Evolutionary conservation across 2,113 vertebrate genomes (phyloP), one percentile per base, ranked within the genome.

Genomic region (Ginglymostoma cirratum): DNA sequence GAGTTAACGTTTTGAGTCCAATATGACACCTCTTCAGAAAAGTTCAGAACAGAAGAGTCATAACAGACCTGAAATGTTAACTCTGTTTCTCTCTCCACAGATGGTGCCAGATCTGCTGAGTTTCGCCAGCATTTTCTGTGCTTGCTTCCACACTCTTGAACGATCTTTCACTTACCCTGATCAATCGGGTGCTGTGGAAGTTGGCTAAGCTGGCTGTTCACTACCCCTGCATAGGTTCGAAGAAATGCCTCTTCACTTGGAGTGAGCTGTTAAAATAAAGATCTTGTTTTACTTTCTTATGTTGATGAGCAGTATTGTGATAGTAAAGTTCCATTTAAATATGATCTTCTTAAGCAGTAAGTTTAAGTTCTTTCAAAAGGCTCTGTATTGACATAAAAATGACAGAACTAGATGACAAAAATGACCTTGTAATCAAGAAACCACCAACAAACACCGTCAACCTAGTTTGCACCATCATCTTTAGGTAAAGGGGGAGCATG

Each of bases 111-210:
- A 61, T 61, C 55, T 0, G 55, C 55, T 0, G 55, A 61, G 55
- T 10, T 61, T 61, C 55, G 12, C 8, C 55, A 61, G 55, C 55
- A 61, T 12, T 61, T 10, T 61, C 55, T 61, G 55, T 61, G 55
- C 55, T 61, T 3, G 8, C 30, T 17, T 38, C 65, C 55, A 72
- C 42, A 48, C 17, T 66, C 15, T 65, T n/a, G 3, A 48, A 19
- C 7, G 48, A 48, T 70, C 24, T 21, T 48, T 30, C 27, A 97
- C 98, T 98, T 97, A 99, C 99, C 99, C 98, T 99, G 99, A 97
- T 99, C 99, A 96, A 99, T 99, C 96, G 99, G 98, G 98, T 99
- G 99, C 97, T 99, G 99, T 30, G 99, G 99, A 95, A 99, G 98
- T 97, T 99, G 99, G 97, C 99, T 99, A 97, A 99, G 99, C 97